phyloP scores from a whole-genome alignment of 2,888 invertebrate genomes.

The Bimastos eiseni region DNA sequence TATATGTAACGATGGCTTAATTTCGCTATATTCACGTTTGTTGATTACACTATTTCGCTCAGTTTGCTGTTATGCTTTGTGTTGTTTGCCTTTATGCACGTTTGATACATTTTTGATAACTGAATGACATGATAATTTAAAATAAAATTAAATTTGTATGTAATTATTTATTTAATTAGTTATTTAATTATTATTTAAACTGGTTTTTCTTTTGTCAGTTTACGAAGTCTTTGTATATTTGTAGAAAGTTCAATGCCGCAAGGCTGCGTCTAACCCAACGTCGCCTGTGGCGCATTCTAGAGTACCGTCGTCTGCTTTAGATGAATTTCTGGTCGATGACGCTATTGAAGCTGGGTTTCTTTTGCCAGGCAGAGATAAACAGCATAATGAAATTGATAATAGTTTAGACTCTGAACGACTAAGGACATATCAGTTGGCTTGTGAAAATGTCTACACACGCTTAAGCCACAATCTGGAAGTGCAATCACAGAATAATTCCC shows the following conservation, averaged over 20 bases:
- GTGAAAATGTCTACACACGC: slow-evolving; percentile 34
- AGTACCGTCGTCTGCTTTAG: slow-evolving; percentile 50
- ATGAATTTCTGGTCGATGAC: slow-evolving; percentile 46
- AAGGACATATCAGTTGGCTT: background rate
- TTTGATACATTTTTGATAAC: too few species aligned
- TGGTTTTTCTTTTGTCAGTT: too few species aligned
- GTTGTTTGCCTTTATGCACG: too few species aligned
- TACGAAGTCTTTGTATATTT: slow-evolving; percentile 14
- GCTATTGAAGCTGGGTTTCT: slow-evolving; percentile 34
- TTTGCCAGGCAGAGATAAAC: background rate
- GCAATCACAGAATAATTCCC: slow-evolving; percentile 32
- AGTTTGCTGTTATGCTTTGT: too few species aligned
- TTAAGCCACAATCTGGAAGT: slow-evolving; percentile 25
- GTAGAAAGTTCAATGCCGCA: slow-evolving; percentile 67
- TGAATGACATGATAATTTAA: too few species aligned
- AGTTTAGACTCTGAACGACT: background rate
- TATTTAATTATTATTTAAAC: too few species aligned
- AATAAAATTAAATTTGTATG: too few species aligned
- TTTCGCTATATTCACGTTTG: too few species aligned
- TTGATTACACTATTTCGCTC: too few species aligned
- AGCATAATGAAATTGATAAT: background rate
- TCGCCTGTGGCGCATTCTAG: slow-evolving; percentile 69
- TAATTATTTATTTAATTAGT: too few species aligned
- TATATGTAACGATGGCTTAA: too few species aligned
- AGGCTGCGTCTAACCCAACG: slow-evolving; percentile 88